These are phyloP conservation scores for Glossophaga mutica DNA, from an alignment of 2,797 vertebrate species.

Conservation along the genomic window DNA sequence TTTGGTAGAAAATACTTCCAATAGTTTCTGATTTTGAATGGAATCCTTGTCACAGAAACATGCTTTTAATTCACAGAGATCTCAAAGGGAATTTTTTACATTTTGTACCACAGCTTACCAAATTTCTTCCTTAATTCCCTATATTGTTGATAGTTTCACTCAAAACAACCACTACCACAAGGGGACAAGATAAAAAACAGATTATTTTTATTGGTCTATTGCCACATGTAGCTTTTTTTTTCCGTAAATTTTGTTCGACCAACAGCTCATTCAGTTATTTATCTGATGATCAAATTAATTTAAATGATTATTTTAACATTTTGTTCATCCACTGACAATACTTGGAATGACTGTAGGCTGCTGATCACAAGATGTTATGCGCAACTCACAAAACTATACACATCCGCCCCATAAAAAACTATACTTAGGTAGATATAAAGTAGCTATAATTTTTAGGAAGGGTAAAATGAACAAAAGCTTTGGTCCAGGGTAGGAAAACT, in stretches of 20 bases:
- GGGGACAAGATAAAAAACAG: not conserved
- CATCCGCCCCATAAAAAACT: not conserved
- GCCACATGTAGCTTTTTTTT: slow-evolving; percentile 3
- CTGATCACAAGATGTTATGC: not conserved
- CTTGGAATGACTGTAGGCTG: not conserved
- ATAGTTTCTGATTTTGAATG: not conserved
- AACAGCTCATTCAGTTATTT: not conserved
- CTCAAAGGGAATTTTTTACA: not conserved
- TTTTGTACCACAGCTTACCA: not conserved
- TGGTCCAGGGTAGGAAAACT: not conserved
- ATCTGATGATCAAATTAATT: not conserved
- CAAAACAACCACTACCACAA: not conserved
- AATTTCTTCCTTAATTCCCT: not conserved
- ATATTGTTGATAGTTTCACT: not conserved
- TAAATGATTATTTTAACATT: not conserved
- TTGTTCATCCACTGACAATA: not conserved
- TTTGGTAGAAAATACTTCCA: not conserved
- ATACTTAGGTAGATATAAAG: not conserved
- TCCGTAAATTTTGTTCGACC: not conserved
- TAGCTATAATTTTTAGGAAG: not conserved
- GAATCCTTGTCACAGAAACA: not conserved
- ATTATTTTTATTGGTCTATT: not conserved
- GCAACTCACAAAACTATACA: not conserved
- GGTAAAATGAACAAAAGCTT: not conserved
- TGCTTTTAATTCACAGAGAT: not conserved